phyloP scores from a whole-genome alignment of 2,113 vertebrate species.

The Orthonyx spaldingii region DNA sequence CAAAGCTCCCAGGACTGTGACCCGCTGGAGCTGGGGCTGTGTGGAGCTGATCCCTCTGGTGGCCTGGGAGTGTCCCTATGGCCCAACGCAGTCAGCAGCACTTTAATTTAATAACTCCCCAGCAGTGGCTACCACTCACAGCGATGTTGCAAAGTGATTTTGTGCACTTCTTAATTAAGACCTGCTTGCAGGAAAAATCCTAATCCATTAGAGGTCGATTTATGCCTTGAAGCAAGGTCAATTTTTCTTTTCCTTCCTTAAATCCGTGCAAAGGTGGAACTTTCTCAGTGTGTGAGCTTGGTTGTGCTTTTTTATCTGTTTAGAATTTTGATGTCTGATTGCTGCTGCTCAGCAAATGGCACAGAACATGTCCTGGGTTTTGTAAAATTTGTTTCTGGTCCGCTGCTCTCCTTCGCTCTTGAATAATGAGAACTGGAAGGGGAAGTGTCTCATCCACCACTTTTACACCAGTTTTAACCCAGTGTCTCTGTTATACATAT shows the following conservation, averaged over 20 bases:
- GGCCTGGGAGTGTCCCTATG: background rate
- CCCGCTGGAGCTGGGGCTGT: background rate
- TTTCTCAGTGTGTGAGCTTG: background rate
- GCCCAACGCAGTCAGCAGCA: background rate
- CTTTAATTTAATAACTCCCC: constrained; percentile 10
- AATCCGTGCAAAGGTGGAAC: background rate
- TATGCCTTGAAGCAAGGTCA: constrained; percentile 35
- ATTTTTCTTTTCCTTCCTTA: background rate
- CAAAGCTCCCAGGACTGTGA: background rate
- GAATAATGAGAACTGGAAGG: background rate
- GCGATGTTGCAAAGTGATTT: background rate
- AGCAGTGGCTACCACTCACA: background rate
- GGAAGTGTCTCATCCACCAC: background rate
- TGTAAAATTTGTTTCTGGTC: background rate
- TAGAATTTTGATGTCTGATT: background rate
- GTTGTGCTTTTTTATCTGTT: background rate
- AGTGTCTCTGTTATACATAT: background rate
- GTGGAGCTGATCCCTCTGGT: background rate
- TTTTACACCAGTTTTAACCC: background rate
- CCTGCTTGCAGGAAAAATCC: background rate
- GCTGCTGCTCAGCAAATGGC: background rate
- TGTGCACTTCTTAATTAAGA: constrained; percentile 36
- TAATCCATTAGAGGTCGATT: constrained; percentile 15
- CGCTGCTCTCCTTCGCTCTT: background rate
- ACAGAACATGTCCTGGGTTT: background rate